phyloP scores from a whole-genome alignment of 2,113 vertebrate species.

The Stigmatopora argus region DNA sequence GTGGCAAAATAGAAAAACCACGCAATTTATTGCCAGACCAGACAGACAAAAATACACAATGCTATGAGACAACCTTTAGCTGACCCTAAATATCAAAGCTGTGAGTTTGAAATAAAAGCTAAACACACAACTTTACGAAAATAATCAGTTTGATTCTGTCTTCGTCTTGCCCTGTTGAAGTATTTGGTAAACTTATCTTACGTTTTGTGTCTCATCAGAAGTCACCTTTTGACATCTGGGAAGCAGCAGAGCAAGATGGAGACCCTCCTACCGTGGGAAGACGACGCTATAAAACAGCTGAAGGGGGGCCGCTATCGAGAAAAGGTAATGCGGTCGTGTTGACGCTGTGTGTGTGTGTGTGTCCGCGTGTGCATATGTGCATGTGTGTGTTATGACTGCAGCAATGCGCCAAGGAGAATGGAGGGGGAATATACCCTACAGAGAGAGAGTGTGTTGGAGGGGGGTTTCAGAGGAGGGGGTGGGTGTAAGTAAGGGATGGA shows the following conservation, averaged over 20 bases:
- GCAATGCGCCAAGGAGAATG: slow-evolving; percentile 74
- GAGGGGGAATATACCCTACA: slow-evolving; percentile 68
- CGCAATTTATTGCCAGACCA: slow-evolving; percentile 47
- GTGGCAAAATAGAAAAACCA: slow-evolving; percentile 39
- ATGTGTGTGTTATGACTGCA: slow-evolving; percentile 68
- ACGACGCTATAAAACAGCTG: slow-evolving; percentile 28
- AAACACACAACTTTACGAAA: not conserved
- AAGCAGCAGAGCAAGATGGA: slow-evolving; percentile 9
- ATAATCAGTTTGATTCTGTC: not conserved
- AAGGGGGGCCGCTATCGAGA: slow-evolving; percentile 37
- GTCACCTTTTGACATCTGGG: slow-evolving; percentile 9
- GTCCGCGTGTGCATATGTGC: slow-evolving; percentile 23
- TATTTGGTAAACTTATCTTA: not conserved
- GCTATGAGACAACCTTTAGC: not conserved
- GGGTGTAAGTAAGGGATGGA: slow-evolving; percentile 28
- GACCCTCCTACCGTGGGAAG: slow-evolving; percentile 2
- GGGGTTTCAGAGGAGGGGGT: slow-evolving; percentile 33
- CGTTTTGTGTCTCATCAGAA: not conserved
- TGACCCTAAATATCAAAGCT: not conserved
- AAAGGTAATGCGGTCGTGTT: slow-evolving; percentile 61
- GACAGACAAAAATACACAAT: not conserved
- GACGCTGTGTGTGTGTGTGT: slow-evolving; percentile 23
- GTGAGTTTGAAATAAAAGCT: not conserved
- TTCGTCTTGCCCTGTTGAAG: not conserved
- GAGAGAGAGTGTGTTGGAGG: slow-evolving; percentile 30